A percentile compares a stretch with the other conserved stretches of the same genome.
Conservation (phyloP, 2,888 invertebrate species). For the Amphipoea lucens region DNA sequence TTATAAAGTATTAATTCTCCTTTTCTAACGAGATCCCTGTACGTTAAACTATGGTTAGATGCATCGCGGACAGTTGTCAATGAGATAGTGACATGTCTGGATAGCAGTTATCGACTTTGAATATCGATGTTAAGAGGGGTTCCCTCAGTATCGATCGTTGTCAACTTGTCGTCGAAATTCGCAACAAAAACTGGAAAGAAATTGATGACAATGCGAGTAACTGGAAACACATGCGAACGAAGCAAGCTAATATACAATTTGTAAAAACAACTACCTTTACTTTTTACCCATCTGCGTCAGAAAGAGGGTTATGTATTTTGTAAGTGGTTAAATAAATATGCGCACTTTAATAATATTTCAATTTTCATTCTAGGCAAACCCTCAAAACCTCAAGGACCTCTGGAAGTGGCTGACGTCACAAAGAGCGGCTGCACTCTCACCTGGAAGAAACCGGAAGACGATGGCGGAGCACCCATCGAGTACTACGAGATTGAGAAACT, state of each 20-base stretch:
- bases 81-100: neutral
- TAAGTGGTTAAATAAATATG: no score
- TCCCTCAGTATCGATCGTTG: neutral
- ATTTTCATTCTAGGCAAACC: conserved; percentile 89
- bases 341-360: no score
- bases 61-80: neutral
- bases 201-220: no score
- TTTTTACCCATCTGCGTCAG: no score
- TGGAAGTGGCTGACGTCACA: conserved; percentile 96
- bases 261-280: no score
- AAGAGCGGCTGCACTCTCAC: conserved; percentile 97
- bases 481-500: conserved; percentile 99
- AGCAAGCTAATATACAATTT: no score
- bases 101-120: neutral
- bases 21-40: neutral
- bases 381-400: conserved; percentile 95
- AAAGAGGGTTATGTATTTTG: no score
- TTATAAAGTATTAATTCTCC: neutral
- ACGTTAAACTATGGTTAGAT: neutral
- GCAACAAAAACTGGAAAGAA: neutral
- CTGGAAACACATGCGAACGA: no score
- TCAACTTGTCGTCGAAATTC: neutral
- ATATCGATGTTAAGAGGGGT: no score
- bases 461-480: conserved; percentile 98
- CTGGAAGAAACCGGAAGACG: conserved; percentile 98